Conservation (phyloP, 1,140 invertebrate genomes). For the Bombus pascuorum region DNA sequence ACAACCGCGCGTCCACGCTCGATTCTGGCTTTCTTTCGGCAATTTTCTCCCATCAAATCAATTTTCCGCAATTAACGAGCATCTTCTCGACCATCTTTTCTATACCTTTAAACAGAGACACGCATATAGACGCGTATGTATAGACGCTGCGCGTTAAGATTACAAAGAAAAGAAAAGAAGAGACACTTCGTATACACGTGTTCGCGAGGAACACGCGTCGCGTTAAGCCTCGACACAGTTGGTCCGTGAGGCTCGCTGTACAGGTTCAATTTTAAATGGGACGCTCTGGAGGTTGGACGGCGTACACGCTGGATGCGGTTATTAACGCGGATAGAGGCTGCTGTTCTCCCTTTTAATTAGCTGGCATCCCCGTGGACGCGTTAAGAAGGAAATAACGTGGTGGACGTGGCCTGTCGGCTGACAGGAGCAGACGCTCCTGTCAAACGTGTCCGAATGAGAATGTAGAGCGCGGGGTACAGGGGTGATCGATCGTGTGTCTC, state of each 20-base stretch:
- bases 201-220: not conserved
- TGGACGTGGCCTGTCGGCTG: not conserved
- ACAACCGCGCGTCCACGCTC: slow-evolving; percentile 5
- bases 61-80: slow-evolving; percentile 27
- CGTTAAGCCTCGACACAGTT: not conserved
- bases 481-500: slow-evolving; percentile 40
- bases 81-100: rapidly evolving
- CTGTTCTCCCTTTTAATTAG: slow-evolving; percentile 51
- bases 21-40: slow-evolving; percentile 17
- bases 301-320: slow-evolving; percentile 28
- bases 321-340: slow-evolving; percentile 42
- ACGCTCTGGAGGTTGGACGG: not conserved
- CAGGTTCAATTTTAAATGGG: slow-evolving; percentile 44
- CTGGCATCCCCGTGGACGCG: slow-evolving; percentile 38
- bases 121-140: not conserved
- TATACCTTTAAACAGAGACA: not conserved
- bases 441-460: slow-evolving; percentile 42
- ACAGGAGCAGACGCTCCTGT: slow-evolving; percentile 34
- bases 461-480: slow-evolving; percentile 1
- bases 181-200: not conserved
- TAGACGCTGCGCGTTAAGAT: not conserved
- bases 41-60: slow-evolving; percentile 12
- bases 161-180: not conserved
- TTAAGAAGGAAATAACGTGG: slow-evolving; percentile 47
- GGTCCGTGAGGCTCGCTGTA: not conserved